phyloP scores from a whole-genome alignment of 2,113 vertebrate species.

The Notechis scutatus region DNA sequence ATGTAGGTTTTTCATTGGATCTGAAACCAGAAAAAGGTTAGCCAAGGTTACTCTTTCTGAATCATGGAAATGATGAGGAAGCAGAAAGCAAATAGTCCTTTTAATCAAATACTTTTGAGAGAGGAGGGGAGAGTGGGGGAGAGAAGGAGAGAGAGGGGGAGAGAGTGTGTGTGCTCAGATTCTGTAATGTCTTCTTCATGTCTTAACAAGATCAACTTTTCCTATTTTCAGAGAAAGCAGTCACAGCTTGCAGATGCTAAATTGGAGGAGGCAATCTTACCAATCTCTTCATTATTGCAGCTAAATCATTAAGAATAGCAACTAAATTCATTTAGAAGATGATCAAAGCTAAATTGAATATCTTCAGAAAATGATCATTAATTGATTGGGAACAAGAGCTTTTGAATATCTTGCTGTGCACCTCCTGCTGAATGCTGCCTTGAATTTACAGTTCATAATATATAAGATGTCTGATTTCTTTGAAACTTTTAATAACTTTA shows the following conservation, averaged over 20 bases:
- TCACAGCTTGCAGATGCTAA: not conserved
- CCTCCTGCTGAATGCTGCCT: not conserved
- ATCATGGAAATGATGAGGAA: not conserved
- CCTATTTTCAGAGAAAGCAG: not conserved
- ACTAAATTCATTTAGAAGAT: conserved; percentile 15
- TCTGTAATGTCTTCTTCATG: not conserved
- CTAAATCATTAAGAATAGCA: not conserved
- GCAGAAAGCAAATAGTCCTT: not conserved
- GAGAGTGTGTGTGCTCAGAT: not conserved
- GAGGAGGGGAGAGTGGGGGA: not conserved
- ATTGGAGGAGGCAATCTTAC: not conserved
- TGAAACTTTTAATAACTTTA: not conserved
- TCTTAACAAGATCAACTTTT: not conserved
- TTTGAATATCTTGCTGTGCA: not conserved
- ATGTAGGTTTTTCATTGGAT: not conserved
- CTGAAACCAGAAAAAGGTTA: not conserved
- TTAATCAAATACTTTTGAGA: not conserved
- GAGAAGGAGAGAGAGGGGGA: accelerated
- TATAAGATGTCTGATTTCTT: not conserved
- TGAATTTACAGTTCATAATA: not conserved
- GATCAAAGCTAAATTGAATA: conserved; percentile 5
- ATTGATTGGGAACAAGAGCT: conserved; percentile 29
- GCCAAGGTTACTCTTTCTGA: not conserved
- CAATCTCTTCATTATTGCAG: not conserved
- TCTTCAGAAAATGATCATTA: conserved; percentile 5